A percentile compares a stretch with the other conserved stretches of the same genome.
phyloP scores from a whole-genome alignment of 2,888 invertebrate genomes.

The Homarus gammarus region DNA sequence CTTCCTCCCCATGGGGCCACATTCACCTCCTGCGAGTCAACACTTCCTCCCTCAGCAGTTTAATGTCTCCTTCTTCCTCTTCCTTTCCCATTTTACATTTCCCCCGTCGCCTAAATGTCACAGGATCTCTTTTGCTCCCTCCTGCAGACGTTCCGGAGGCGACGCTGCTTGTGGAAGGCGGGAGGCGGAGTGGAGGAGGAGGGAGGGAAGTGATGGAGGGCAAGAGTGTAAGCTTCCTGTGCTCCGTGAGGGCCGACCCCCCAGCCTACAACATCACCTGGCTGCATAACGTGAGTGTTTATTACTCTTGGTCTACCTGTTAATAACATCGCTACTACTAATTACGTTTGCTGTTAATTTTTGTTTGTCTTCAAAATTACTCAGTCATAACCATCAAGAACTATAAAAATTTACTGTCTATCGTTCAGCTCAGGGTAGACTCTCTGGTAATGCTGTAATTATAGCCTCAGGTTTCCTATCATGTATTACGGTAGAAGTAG shows the following conservation, averaged over 20 bases:
- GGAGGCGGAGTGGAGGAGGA: slow-evolving; percentile 23
- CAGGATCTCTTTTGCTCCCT: neutral
- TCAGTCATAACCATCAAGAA: too few species aligned
- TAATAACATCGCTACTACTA: too few species aligned
- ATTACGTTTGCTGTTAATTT: too few species aligned
- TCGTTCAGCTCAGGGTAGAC: too few species aligned
- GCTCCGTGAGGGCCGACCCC: slow-evolving; percentile 67
- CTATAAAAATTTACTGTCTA: too few species aligned
- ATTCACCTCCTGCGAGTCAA: neutral
- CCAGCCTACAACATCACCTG: slow-evolving; percentile 75
- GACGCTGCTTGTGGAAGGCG: slow-evolving; percentile 45
- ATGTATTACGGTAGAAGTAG: too few species aligned
- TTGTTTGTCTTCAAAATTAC: too few species aligned
- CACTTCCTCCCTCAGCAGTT: neutral
- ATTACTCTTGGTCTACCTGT: too few species aligned
- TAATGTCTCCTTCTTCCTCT: neutral
- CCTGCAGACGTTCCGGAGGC: slow-evolving; percentile 43
- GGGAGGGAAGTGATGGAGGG: slow-evolving; percentile 66
- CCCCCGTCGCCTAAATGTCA: neutral
- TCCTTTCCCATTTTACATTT: neutral
- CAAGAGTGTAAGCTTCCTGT: slow-evolving; percentile 63
- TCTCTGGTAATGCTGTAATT: too few species aligned
- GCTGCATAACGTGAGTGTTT: slow-evolving; percentile 72
- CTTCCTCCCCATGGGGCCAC: neutral
- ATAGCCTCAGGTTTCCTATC: too few species aligned